Conservation (phyloP, 1,140 invertebrate genomes). For the Drosophila subpulchrella region DNA sequence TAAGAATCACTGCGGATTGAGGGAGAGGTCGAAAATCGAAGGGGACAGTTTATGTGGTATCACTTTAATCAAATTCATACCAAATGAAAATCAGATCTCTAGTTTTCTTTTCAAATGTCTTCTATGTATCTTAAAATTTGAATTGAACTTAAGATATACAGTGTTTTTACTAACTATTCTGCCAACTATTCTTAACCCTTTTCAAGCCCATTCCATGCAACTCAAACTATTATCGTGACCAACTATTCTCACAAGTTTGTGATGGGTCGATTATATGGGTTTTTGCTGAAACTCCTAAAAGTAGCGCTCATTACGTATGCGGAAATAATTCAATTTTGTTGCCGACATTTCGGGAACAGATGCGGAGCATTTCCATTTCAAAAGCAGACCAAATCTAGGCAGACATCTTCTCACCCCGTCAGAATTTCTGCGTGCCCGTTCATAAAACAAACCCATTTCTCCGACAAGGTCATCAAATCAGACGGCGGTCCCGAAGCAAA, state of each 20-base stretch:
- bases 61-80: too few relatives aligned
- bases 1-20: slow-evolving; percentile 12
- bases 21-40: not conserved
- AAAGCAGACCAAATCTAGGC: slow-evolving; percentile 20
- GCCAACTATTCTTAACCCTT: not conserved
- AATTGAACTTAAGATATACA: not conserved
- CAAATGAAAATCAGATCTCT: not conserved
- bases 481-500: slow-evolving; percentile 33
- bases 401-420: slow-evolving; percentile 8
- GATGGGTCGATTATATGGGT: slow-evolving; percentile 31
- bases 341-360: slow-evolving; percentile 17
- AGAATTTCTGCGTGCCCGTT: slow-evolving; percentile 8
- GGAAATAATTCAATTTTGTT: slow-evolving; percentile 37
- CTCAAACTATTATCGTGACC: not conserved
- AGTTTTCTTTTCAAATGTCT: not conserved
- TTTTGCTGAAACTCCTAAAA: slow-evolving; percentile 12
- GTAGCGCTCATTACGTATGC: slow-evolving; percentile 27
- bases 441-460: slow-evolving; percentile 55
- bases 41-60: too few relatives aligned
- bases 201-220: not conserved
- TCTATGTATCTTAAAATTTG: too few relatives aligned
- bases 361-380: slow-evolving; percentile 39
- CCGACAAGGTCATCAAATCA: slow-evolving; percentile 68
- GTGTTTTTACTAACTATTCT: too few relatives aligned
- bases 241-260: not conserved